phyloP scores from a whole-genome alignment of 2,888 invertebrate genomes.

The Bedellia somnulentella region DNA sequence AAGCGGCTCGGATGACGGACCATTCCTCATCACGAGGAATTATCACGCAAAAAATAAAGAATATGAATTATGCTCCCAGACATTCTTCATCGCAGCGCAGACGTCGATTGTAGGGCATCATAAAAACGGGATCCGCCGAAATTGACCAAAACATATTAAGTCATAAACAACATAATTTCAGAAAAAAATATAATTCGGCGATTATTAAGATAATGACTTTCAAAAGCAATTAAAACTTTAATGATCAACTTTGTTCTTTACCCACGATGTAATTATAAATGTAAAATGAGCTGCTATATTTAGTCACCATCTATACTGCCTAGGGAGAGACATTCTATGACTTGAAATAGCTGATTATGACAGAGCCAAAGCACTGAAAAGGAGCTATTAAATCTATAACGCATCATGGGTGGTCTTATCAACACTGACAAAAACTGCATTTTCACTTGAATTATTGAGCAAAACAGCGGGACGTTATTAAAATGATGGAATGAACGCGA shows the following conservation, averaged over 20 bases:
- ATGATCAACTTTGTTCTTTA: too few species aligned
- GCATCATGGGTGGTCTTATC: not conserved
- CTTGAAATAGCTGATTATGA: too few species aligned
- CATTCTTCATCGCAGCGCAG: slow-evolving; percentile 29
- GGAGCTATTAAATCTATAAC: too few species aligned
- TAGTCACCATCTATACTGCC: too few species aligned
- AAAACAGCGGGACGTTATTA: slow-evolving; percentile 4
- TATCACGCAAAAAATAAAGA: slow-evolving; percentile 31
- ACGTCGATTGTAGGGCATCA: slow-evolving; percentile 23
- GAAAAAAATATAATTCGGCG: slow-evolving; percentile 1
- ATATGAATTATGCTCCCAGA: slow-evolving; percentile 14
- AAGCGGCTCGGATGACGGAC: slow-evolving; percentile 20
- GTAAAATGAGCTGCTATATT: too few species aligned
- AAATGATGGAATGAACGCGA: slow-evolving; percentile 15
- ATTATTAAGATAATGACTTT: too few species aligned
- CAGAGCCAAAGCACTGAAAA: too few species aligned
- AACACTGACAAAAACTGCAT: not conserved
- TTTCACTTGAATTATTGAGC: slow-evolving; percentile 3
- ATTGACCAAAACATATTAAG: slow-evolving; percentile 54
- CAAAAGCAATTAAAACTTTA: too few species aligned
- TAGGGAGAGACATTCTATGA: too few species aligned
- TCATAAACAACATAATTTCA: slow-evolving; percentile 28
- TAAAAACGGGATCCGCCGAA: slow-evolving; percentile 52
- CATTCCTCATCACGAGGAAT: slow-evolving; percentile 32
- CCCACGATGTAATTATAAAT: too few species aligned